Evolutionary conservation across 2,888 invertebrate species (phyloP).

Genomic region (Maniola hyperantus): DNA sequence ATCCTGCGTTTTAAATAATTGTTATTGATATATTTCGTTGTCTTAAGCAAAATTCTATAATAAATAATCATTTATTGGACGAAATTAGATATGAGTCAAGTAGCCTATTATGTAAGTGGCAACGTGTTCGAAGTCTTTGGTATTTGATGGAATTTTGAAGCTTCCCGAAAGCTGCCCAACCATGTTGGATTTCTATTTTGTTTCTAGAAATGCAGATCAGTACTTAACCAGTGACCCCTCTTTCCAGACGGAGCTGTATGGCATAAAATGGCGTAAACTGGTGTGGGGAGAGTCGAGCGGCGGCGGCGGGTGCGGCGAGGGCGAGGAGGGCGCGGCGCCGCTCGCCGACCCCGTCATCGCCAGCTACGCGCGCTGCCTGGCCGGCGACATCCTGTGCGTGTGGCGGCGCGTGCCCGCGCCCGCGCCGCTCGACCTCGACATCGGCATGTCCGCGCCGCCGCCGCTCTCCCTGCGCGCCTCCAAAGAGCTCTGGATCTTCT

Average conservation of each 20-base stretch:
- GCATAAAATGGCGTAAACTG: slow-evolving; percentile 99
- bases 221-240: neutral
- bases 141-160: no score
- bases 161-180: no score
- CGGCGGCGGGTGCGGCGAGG: slow-evolving; percentile 64
- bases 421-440: slow-evolving; percentile 74
- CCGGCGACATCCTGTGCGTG: slow-evolving; percentile 97
- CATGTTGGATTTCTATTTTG: no score
- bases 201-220: neutral
- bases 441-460: slow-evolving; percentile 84
- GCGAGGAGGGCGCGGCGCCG: slow-evolving; percentile 84
- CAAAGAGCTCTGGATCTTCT: slow-evolving; percentile 99
- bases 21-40: no score
- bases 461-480: slow-evolving; percentile 92
- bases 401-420: slow-evolving; percentile 93
- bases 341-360: slow-evolving; percentile 95
- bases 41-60: no score
- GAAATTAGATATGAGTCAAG: no score
- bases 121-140: neutral
- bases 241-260: slow-evolving; percentile 98
- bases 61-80: no score
- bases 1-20: no score
- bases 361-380: slow-evolving; percentile 95
- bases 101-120: neutral
- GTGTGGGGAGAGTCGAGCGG: slow-evolving; percentile 88